These are phyloP conservation scores for Rhabdomys pumilio DNA, from an alignment of 2,797 vertebrate species.

Conservation along the genomic window DNA sequence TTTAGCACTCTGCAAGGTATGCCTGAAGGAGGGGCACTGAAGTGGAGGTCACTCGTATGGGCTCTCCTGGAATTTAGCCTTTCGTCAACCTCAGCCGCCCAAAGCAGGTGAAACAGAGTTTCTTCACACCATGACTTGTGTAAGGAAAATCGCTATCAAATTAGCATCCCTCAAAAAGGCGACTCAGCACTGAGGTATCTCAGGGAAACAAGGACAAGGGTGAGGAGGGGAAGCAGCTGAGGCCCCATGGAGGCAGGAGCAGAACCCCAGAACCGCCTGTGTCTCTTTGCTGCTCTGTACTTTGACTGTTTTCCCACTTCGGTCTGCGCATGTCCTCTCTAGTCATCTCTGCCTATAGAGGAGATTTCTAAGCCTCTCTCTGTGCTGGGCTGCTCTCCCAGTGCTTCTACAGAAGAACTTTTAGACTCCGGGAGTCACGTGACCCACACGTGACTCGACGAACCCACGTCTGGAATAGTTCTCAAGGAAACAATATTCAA, in stretches of 20 bases:
- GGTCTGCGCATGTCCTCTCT: not conserved
- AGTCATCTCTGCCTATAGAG: not conserved
- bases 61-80: not conserved
- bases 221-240: not conserved
- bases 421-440: not conserved
- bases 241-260: not conserved
- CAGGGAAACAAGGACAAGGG: not conserved
- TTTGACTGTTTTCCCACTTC: rapidly evolving
- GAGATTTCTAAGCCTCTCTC: not conserved
- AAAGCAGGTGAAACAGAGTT: not conserved
- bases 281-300: not conserved
- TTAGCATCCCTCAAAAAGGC: not conserved
- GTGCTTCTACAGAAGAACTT: not conserved
- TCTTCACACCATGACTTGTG: not conserved
- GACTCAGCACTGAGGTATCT: not conserved
- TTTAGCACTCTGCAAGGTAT: conserved; percentile 1
- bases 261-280: not conserved
- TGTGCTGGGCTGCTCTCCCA: not conserved
- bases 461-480: not conserved
- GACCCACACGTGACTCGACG: not conserved
- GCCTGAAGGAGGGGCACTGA: not conserved
- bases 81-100: not conserved
- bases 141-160: not conserved
- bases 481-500: conserved; percentile 7
- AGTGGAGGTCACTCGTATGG: not conserved